These are phyloP conservation scores for Pica pica DNA, from an alignment of 2,113 vertebrate species.

Conservation along the genomic window DNA sequence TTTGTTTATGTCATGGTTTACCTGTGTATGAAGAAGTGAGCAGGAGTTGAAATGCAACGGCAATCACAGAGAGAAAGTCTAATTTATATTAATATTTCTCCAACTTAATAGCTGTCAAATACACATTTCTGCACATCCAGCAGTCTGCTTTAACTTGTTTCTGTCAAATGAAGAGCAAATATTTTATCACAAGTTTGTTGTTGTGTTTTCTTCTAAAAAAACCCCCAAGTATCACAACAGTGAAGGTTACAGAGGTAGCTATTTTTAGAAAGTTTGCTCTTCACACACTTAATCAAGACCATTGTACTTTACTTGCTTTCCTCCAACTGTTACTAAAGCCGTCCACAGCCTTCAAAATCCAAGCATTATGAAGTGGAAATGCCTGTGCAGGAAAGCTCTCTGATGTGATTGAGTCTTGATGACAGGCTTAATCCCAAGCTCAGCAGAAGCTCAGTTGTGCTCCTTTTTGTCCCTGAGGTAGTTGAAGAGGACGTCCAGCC, in stretches of 20 bases:
- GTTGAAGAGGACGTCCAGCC: conserved; percentile 82
- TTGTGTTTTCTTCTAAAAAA: neutral
- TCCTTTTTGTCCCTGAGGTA: conserved; percentile 86
- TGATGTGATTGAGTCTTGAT: fast-evolving
- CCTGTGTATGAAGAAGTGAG: neutral
- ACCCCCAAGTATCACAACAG: neutral
- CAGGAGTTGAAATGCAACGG: conserved; percentile 7
- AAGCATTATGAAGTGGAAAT: neutral
- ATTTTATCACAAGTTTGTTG: neutral
- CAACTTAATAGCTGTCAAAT: neutral
- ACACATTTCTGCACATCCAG: neutral
- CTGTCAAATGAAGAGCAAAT: neutral
- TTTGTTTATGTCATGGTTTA: neutral
- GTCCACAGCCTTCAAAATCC: neutral
- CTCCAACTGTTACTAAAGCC: neutral
- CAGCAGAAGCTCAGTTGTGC: neutral
- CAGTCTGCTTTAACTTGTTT: neutral
- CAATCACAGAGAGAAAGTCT: neutral
- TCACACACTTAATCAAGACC: neutral
- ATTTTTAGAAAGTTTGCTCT: conserved; percentile 16
- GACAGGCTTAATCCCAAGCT: neutral
- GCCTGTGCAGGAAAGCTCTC: neutral
- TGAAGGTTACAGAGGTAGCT: neutral
- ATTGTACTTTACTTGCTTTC: conserved; percentile 13
- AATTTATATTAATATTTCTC: conserved; percentile 16